Conservation (phyloP, 2,113 vertebrate species). For the Notarius lentiginosus region DNA sequence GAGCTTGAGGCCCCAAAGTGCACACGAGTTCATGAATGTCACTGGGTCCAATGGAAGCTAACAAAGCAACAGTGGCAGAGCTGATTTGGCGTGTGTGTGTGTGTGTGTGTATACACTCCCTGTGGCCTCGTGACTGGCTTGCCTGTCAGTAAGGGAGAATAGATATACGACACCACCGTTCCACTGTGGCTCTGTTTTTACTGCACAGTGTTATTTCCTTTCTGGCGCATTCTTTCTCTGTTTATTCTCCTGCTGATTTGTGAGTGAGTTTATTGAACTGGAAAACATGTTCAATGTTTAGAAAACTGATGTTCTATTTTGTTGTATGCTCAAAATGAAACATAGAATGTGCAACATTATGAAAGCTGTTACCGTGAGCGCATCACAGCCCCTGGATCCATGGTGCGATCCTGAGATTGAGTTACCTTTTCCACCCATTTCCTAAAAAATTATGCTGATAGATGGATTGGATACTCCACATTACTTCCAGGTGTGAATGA, state of each 20-base stretch:
- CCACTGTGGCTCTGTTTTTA: slow-evolving; percentile 52
- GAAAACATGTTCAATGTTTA: background rate
- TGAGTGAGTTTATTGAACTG: background rate
- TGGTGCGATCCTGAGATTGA: background rate
- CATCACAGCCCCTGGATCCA: too few species aligned
- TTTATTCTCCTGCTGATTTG: slow-evolving; percentile 39
- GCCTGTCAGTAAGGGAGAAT: slow-evolving; percentile 33
- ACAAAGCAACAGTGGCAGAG: slow-evolving; percentile 7
- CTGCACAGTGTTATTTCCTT: slow-evolving; percentile 40
- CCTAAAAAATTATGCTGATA: background rate
- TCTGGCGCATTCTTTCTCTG: slow-evolving; percentile 52
- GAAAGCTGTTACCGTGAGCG: background rate
- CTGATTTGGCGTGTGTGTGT: slow-evolving; percentile 20
- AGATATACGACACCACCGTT: slow-evolving; percentile 55
- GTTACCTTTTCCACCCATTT: background rate
- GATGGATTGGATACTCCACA: background rate
- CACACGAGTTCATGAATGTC: slow-evolving; percentile 30
- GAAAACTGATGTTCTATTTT: background rate
- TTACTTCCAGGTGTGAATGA: background rate
- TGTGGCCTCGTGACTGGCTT: slow-evolving; percentile 8
- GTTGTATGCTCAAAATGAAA: background rate
- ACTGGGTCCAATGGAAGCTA: slow-evolving; percentile 20
- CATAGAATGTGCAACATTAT: background rate
- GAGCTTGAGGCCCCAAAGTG: slow-evolving; percentile 1
- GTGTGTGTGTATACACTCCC: background rate